phyloP scores from a whole-genome alignment of 2,888 invertebrate species.

The Tetragonula carbonaria region DNA sequence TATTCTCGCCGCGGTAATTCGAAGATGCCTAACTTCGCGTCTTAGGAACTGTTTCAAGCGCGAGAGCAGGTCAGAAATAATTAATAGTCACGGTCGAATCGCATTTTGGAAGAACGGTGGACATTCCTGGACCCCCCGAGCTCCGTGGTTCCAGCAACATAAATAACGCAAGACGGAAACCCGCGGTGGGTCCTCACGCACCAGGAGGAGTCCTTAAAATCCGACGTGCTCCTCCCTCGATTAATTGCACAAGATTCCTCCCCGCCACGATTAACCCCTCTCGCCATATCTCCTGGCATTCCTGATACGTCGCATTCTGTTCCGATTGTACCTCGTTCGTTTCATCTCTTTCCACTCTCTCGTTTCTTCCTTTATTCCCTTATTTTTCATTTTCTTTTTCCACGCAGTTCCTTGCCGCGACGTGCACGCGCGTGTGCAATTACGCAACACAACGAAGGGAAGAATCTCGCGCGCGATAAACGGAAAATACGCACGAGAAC shows the following conservation, averaged over 20 bases:
- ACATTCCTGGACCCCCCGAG: slow-evolving; percentile 72
- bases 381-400: background rate
- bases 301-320: slow-evolving; percentile 30
- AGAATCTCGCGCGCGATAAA: no score
- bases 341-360: background rate
- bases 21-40: background rate
- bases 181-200: slow-evolving; percentile 67
- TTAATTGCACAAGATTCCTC: slow-evolving; percentile 66
- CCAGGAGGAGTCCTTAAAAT: slow-evolving; percentile 69
- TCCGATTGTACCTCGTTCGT: background rate
- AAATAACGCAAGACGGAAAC: slow-evolving; percentile 74
- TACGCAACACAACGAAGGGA: background rate
- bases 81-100: slow-evolving; percentile 71
- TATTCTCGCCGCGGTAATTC: background rate
- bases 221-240: slow-evolving; percentile 71
- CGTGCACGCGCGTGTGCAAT: background rate
- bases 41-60: slow-evolving; percentile 32
- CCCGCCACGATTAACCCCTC: slow-evolving; percentile 56
- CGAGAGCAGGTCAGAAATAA: slow-evolving; percentile 61
- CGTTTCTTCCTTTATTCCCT: background rate
- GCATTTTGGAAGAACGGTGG: slow-evolving; percentile 59
- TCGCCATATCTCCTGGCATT: slow-evolving; percentile 57
- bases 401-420: background rate
- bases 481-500: background rate
- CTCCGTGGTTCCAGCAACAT: slow-evolving; percentile 72